Evolutionary conservation across 2,888 invertebrate genomes (phyloP), one percentile per base, ranked within the genome.

Genomic region (Gibbula magus): DNA sequence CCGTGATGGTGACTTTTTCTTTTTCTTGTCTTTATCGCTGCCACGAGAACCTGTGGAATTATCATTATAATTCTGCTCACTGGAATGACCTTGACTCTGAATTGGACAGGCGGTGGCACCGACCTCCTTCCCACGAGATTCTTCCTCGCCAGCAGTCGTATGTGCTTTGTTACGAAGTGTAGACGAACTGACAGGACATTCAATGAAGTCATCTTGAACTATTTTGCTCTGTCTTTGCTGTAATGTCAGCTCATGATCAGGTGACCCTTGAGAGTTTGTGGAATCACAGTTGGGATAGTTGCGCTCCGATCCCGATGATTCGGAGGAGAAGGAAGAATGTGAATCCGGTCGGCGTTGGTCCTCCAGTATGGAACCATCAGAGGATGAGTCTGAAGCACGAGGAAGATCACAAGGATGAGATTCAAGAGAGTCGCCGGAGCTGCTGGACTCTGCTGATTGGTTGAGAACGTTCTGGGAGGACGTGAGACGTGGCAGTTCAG

Each of bases 181-280:
- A 39, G 39, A 45, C 1, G 77, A 56, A 25, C 75, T 54, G 2
- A 75, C 75, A 29, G 35, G 75, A 25, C 61, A 45, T 8, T 45
- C 67, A 18, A 77, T 66, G 29, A 67, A 67, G 7, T 77, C 77
- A 67, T 77, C 77, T 22, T 45, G 45, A 45, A 66, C 51, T 35
- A 66, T 61, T 39, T 77, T 66, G 54, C 56, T 54, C 10, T 32
- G 54, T n/a, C 35, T 52, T 22, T 45, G 52, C 61, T 61, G 61
- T 25, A 29, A 29, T 8, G 18, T 61, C 29, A 25, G 25, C 3
- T 29, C 61, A 29, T 8, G 25, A 20, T 56, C 56, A 5, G 25
- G 22, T n/a, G 22, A 20, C 56, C 56, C 56, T 8, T 25, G 22
- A 5, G 25, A 20, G 22, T 4, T 25, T n/a, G 13, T 56, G n/a